phyloP scores from a whole-genome alignment of 2,888 invertebrate genomes.

The Cryptus viduatorius region DNA sequence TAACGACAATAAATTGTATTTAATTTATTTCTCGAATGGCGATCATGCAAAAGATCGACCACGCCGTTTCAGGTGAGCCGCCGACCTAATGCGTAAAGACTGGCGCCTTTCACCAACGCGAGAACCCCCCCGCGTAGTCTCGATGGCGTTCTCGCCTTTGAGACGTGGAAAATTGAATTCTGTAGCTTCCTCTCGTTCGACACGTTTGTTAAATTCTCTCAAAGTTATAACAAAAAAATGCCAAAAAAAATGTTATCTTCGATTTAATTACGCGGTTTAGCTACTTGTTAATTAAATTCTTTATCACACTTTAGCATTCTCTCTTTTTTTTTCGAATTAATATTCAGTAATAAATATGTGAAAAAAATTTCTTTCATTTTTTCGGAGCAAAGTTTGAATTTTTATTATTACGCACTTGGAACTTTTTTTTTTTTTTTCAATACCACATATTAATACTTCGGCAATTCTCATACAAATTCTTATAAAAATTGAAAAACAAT shows the following conservation, averaged over 20 bases:
- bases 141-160: constrained; percentile 27
- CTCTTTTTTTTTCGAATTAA: not conserved
- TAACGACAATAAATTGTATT: constrained; percentile 14
- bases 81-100: constrained; percentile 55
- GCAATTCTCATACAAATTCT: too few relatives aligned
- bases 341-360: not conserved
- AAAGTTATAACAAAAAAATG: not conserved
- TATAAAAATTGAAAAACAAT: too few relatives aligned
- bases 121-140: constrained; percentile 6
- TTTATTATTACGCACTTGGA: not conserved
- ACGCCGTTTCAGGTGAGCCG: constrained; percentile 56
- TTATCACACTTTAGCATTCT: not conserved
- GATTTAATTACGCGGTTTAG: not conserved
- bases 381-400: not conserved
- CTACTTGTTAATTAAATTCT: not conserved
- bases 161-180: constrained; percentile 34
- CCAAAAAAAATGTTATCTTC: not conserved
- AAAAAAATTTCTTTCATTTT: not conserved
- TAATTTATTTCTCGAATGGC: constrained; percentile 23
- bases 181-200: constrained; percentile 15
- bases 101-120: constrained; percentile 64
- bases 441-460: too few relatives aligned
- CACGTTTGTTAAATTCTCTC: not conserved
- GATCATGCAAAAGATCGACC: constrained; percentile 49
- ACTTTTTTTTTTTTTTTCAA: too few relatives aligned